phyloP scores from a whole-genome alignment of 2,888 invertebrate species.

The Coronaproctus castanopsis region DNA sequence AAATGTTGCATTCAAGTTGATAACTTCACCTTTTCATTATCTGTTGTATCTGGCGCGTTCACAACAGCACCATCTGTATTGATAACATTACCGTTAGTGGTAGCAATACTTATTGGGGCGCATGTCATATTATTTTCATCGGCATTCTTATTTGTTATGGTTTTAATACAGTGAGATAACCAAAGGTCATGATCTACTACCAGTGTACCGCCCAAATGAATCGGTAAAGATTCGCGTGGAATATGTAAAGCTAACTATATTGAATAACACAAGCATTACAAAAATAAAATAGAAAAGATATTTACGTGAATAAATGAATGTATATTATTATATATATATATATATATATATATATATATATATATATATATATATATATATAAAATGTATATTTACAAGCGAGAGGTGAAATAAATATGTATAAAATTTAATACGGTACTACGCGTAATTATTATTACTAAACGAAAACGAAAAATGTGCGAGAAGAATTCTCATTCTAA shows the following conservation, averaged over 20 bases:
- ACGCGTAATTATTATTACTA: no score
- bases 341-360: constrained; percentile 1
- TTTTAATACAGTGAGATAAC: constrained; percentile 53
- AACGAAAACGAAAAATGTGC: no score
- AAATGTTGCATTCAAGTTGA: no score
- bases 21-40: background rate
- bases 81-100: constrained; percentile 11
- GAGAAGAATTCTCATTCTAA: no score
- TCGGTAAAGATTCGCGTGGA: constrained; percentile 69
- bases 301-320: background rate
- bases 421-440: no score
- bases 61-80: constrained; percentile 9
- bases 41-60: constrained; percentile 7
- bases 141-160: constrained; percentile 53
- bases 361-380: no score
- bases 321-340: background rate
- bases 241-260: constrained; percentile 59
- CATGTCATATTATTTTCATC: constrained; percentile 13
- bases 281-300: background rate
- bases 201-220: constrained; percentile 69
- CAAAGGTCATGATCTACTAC: constrained; percentile 73
- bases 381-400: no score
- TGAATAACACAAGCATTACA: background rate
- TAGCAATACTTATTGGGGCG: background rate
- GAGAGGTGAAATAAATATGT: no score